Percentiles rank a stretch among this genome's conserved stretches.
Evolutionary conservation across 2,113 vertebrate genomes (phyloP).

Genomic region (Camelus bactrianus): DNA sequence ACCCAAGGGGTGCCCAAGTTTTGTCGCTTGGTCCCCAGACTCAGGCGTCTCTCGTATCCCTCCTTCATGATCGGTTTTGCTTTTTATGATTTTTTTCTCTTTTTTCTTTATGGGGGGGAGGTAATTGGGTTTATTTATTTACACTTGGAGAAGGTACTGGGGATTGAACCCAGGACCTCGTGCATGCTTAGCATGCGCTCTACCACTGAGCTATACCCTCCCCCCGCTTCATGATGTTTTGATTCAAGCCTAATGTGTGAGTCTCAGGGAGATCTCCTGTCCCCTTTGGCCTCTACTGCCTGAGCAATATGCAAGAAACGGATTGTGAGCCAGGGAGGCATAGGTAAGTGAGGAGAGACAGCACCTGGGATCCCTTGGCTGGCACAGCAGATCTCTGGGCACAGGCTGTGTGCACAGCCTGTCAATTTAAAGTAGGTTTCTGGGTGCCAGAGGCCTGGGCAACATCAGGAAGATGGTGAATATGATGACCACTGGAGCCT

Average conservation of each 20-base stretch:
- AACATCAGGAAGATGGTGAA: neutral
- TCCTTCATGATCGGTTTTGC: neutral
- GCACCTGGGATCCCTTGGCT: neutral
- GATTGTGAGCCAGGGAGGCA: neutral
- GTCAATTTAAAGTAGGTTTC: neutral
- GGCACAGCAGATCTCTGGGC: neutral
- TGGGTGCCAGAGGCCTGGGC: neutral
- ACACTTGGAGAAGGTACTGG: no score
- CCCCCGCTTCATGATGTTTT: neutral
- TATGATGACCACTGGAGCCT: neutral
- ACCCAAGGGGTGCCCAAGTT: neutral
- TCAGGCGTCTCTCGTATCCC: neutral
- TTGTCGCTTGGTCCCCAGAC: neutral
- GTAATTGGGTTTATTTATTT: no score
- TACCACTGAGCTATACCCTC: no score
- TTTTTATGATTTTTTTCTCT: no score
- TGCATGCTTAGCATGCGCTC: no score
- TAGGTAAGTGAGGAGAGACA: neutral
- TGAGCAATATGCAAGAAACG: neutral
- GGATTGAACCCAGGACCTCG: no score
- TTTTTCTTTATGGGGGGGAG: no score
- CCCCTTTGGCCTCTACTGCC: neutral
- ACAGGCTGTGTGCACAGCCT: neutral
- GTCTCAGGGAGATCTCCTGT: neutral
- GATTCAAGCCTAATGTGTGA: neutral